phyloP scores from a whole-genome alignment of 2,888 invertebrate genomes.

The Eudasyphora cyanicolor region DNA sequence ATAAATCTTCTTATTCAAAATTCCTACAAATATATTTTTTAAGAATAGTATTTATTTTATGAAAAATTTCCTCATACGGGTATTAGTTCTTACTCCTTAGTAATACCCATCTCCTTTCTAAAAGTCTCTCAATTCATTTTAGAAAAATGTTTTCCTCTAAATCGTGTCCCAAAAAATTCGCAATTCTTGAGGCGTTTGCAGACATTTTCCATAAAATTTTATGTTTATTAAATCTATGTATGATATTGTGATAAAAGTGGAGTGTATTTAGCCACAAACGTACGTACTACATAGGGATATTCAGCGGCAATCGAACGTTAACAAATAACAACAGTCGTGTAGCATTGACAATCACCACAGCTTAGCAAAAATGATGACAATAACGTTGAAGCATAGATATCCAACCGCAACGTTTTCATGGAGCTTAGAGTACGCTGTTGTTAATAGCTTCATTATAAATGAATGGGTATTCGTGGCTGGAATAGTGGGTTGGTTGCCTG shows the following conservation, averaged over 20 bases:
- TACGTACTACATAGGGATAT: background rate
- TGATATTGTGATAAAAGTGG: background rate
- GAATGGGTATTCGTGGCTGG: background rate
- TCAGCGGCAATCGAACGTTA: background rate
- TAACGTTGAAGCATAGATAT: background rate
- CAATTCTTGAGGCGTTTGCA: background rate
- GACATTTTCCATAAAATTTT: background rate
- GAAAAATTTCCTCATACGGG: too few species aligned
- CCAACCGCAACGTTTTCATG: too few species aligned
- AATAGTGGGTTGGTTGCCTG: too few species aligned
- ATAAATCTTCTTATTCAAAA: too few species aligned
- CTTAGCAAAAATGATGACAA: background rate
- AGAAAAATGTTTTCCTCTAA: background rate
- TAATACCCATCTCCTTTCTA: background rate
- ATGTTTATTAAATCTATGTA: conserved; percentile 12
- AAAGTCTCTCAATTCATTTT: background rate
- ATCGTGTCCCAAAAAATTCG: background rate
- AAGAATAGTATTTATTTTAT: too few species aligned
- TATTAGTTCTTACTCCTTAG: too few species aligned
- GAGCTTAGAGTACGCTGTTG: background rate
- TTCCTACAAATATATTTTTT: too few species aligned
- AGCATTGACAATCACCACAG: too few species aligned
- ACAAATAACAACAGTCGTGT: background rate
- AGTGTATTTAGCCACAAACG: background rate
- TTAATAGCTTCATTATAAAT: conserved; percentile 17